Evolutionary conservation across 2,888 invertebrate genomes (phyloP).

Genomic region (Pyralis farinalis): DNA sequence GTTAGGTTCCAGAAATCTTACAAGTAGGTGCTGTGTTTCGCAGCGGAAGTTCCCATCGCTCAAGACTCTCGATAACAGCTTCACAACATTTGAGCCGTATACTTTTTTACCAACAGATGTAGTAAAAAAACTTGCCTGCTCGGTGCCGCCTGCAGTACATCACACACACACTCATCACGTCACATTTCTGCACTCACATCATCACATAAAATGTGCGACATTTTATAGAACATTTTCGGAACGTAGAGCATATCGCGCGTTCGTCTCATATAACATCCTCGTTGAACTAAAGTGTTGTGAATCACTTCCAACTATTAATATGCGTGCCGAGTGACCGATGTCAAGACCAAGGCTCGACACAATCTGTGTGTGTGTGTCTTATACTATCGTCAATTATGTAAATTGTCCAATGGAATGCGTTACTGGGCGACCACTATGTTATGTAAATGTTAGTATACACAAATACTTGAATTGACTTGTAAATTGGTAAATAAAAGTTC

Average conservation of each 20-base stretch:
- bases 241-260: conserved; percentile 51
- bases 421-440: conserved; percentile 9
- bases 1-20: too few species aligned
- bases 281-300: conserved; percentile 65
- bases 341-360: conserved; percentile 68
- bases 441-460: conserved; percentile 30
- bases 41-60: too few species aligned
- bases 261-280: conserved; percentile 56
- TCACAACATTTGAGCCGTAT: too few species aligned
- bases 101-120: too few species aligned
- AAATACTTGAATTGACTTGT: conserved; percentile 9
- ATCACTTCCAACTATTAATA: conserved; percentile 75
- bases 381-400: conserved; percentile 17
- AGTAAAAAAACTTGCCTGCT: conserved; percentile 4
- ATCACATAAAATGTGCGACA: not conserved
- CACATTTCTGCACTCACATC: not conserved
- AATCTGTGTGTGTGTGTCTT: conserved; percentile 5
- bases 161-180: conserved; percentile 9
- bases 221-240: not conserved
- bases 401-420: conserved; percentile 19
- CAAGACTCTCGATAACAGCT: too few species aligned
- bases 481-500: conserved; percentile 7
- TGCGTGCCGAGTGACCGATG: conserved; percentile 76
- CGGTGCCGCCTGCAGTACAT: conserved; percentile 3
- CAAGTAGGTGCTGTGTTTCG: too few species aligned